Base-by-base conservation (phyloP, 2,113 vertebrate genomes). In the Aspiorhynchus laticeps region DNA sequence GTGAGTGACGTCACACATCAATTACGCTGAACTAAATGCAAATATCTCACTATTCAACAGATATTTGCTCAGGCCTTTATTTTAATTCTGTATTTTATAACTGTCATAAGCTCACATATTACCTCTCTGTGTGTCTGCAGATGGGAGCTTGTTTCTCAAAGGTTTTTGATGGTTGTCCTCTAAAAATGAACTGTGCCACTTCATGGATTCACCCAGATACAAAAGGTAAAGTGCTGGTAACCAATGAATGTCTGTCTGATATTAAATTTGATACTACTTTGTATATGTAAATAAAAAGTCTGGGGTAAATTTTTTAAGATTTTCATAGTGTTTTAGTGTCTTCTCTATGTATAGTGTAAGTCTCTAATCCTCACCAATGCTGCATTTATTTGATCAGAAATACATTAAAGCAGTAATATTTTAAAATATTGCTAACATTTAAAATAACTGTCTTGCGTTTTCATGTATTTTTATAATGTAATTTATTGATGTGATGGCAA, bases 81-180 rank as follows among this genome's bases (percentile, higher is more conserved):
- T 53, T 78, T 28, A 2, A 46, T 46, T 80, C 7, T 28, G 15
- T 46, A 2, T 46, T 41, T 43, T 7, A 36, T 79, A n/a, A 17
- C 41, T 19, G 14, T 6, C 2, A 81, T 17, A 28, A 28, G 26
- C 61, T 71, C 10, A 71, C 28, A 36, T 51, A 5, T 83, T 21
- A 76, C 69, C 2, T 51, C 43, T 83, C 8, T 82, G 10, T 84
- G 21, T 79, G 6, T 83, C 36, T 91, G 80, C 94, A 99, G 98
- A 99, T 99, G 98, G 98, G 98, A 91, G 98, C 98, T 0, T 99
- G 98, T 91, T 99, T 99, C 94, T 99, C 98, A 61, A 99, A 99
- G 94, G 98, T 99, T 83, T 99, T 99, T 92, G 98, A 99, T 90
- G 98, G 98, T 61, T 99, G 98, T 87, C 98, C 98, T 82, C 94